These are phyloP conservation scores for Bombus difficillimus DNA, from an alignment of 1,140 invertebrate genomes.

Conservation along the genomic window DNA sequence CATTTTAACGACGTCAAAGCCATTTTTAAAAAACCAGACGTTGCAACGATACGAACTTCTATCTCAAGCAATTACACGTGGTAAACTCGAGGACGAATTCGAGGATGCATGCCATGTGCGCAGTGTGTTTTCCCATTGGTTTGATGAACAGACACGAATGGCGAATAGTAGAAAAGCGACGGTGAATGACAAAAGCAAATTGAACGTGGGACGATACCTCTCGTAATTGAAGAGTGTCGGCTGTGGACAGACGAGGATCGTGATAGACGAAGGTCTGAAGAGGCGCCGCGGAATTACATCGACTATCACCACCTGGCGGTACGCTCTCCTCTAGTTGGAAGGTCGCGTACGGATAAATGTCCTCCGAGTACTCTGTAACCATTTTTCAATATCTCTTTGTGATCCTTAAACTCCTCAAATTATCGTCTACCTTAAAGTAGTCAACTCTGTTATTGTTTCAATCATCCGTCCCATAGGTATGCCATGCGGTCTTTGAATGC, in stretches of 20 bases:
- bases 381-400: constrained; percentile 12
- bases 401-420: background rate
- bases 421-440: too few species aligned
- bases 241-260: constrained; percentile 85
- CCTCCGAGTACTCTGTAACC: constrained; percentile 92
- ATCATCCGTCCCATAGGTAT: background rate
- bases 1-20: background rate
- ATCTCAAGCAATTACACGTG: background rate
- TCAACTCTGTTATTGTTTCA: background rate
- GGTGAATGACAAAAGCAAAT: constrained; percentile 61
- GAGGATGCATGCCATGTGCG: constrained; percentile 38
- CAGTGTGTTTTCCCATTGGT: constrained; percentile 43
- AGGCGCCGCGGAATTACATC: constrained; percentile 94
- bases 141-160: constrained; percentile 45
- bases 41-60: constrained; percentile 5
- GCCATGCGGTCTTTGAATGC: too few species aligned
- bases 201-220: constrained; percentile 79
- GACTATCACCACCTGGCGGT: constrained; percentile 92
- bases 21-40: background rate
- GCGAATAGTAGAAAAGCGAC: constrained; percentile 45
- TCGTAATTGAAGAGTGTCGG: constrained; percentile 84
- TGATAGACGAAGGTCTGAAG: constrained; percentile 95
- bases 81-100: background rate
- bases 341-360: constrained; percentile 95
- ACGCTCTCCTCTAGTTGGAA: constrained; percentile 91